Evolutionary conservation across 2,888 invertebrate genomes (phyloP).

Genomic region (Acanthopleura granulata): DNA sequence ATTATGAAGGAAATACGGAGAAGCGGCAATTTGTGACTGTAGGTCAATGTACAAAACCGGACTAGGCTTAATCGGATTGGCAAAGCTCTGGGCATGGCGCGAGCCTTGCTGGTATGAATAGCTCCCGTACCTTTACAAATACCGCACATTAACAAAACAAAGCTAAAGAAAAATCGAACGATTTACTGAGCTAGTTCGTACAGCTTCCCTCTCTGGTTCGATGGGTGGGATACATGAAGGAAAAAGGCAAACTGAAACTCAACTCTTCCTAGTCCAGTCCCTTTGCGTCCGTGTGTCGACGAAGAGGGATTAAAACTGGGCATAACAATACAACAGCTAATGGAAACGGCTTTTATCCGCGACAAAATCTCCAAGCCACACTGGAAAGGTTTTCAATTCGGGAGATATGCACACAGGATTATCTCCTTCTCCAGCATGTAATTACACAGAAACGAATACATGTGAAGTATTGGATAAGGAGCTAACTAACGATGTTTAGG

Average conservation of each 20-base stretch:
- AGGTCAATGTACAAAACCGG: neutral
- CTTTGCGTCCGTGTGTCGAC: no score
- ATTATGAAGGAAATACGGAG: conserved; percentile 13
- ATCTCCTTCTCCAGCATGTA: no score
- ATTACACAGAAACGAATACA: no score
- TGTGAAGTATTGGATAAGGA: no score
- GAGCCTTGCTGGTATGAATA: neutral
- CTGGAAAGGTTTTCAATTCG: no score
- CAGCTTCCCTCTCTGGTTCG: neutral
- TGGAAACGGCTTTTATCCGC: neutral
- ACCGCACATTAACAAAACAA: conserved; percentile 15
- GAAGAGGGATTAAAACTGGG: neutral
- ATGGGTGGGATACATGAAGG: neutral
- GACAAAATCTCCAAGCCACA: no score
- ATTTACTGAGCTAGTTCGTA: neutral
- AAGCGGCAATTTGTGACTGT: conserved; percentile 4
- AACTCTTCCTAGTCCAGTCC: no score
- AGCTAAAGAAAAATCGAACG: conserved; percentile 15
- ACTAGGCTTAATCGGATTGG: neutral
- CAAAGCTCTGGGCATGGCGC: neutral
- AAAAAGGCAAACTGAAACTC: neutral
- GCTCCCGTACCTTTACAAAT: conserved; percentile 6
- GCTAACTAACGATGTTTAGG: no score
- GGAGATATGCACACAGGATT: conserved; percentile 1
- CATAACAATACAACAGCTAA: neutral